Base-by-base conservation (phyloP, 30 jellyfish, hydroid and myxozoan species). In the Sanderia malayensis region DNA sequence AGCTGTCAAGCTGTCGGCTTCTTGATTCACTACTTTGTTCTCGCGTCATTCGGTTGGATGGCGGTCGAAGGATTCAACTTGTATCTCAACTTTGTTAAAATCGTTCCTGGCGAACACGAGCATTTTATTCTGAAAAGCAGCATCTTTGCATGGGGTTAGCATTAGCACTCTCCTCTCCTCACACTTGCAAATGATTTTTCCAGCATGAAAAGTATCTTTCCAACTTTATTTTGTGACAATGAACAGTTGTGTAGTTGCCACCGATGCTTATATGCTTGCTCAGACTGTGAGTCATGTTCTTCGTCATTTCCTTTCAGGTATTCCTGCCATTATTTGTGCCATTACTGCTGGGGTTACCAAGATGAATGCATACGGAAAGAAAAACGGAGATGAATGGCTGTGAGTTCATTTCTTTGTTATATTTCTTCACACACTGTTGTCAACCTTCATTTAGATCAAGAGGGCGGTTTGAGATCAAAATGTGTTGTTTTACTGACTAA, bases 91-190 rank as follows among this genome's bases (percentile, higher is more conserved):
- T 90, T 90, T 58, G 96, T 90, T 4, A 82, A 37, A 23, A 79
- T 90, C 24, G 45, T 77, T 26, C 41, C 80, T 44, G 28, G 67
- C 21, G 71, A 62, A 9, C 55, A 58, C 19, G 21, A 82, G 0
- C 58, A 30, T 13, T 81, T 81, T 34, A 70, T 81, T 31, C 41
- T 70, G 25, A 81, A 81, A 49, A 46, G 76, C 78, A 81, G 93
- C 74, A 8, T 82, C 24, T 52, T 89, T 76, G 97, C 95, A 34
- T 89, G 95, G 97, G 97, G 97, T 89, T 73, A 24, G 95, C 73
- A 13, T 15, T 13, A 13, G 18, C 25, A 27, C 44, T 61, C 41
- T 25, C 11, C 25, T 0, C 13, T 32, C 29, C 29, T 57, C 64
- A 49, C 64, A 2, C 24, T 18, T 49, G 27, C 55, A 15, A 6